A percentile compares a stretch with the other conserved stretches of the same genome.
Evolutionary conservation across 92 coral and sea anemone species (phyloP).

Genomic region (Porites cylindrica): DNA sequence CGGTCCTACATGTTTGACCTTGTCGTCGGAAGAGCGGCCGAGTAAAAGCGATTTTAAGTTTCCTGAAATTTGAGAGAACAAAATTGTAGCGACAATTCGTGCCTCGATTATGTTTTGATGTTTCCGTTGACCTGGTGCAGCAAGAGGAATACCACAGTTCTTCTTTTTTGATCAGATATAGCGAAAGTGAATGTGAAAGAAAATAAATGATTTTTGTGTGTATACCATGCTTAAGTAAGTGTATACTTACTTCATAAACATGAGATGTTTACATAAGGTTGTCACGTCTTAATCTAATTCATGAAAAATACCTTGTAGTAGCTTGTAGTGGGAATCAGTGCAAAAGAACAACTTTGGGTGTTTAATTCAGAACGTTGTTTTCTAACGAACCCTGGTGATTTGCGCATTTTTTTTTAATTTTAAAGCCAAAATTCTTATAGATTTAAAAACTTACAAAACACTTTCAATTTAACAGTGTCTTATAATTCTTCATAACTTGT

Average conservation of each 20-base stretch:
- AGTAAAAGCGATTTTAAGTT: slow-evolving; percentile 15
- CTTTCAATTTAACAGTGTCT: background rate
- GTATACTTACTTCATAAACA: slow-evolving; percentile 54
- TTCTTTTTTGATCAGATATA: slow-evolving; percentile 15
- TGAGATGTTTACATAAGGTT: slow-evolving; percentile 37
- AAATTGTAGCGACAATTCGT: slow-evolving; percentile 2
- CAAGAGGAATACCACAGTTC: background rate
- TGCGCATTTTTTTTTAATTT: background rate
- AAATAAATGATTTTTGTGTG: slow-evolving; percentile 45
- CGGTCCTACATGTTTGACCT: slow-evolving; percentile 14
- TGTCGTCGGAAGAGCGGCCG: slow-evolving; percentile 48
- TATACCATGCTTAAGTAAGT: slow-evolving; percentile 50
- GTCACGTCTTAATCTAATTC: slow-evolving; percentile 27
- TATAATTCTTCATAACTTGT: too few species aligned
- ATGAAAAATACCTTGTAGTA: background rate
- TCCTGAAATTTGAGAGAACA: slow-evolving; percentile 39
- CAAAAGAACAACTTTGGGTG: background rate
- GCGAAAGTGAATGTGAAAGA: slow-evolving; percentile 27
- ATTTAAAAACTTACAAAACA: slow-evolving; percentile 1
- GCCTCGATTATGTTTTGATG: background rate
- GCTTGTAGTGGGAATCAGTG: background rate
- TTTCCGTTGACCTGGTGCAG: background rate
- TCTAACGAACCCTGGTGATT: background rate
- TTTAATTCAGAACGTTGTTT: background rate
- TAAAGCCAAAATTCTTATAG: background rate